Base-by-base conservation (phyloP, 2,113 vertebrate species). In the Caranx melampygus region DNA sequence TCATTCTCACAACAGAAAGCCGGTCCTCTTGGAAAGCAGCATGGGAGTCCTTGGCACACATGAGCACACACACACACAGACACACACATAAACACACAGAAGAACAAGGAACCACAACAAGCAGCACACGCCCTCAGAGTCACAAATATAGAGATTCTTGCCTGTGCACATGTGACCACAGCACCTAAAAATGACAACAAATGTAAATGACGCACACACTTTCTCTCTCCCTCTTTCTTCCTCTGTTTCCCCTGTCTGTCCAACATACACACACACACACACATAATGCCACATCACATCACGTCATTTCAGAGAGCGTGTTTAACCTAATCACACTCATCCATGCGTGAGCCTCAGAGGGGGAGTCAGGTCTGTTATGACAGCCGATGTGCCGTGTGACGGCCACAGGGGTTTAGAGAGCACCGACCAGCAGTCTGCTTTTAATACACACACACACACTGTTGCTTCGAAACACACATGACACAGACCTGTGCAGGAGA, bases 271-370 rank as follows among this genome's bases (percentile, higher is more conserved):
- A 72, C 57, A 75, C 60, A 31, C 40, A 79, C 54, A 47, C 47
- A 61, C 68, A 75, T 59, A 33, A 14, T 78, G 90, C 85, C 89
- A 88, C 87, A 83, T 83, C 91, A 78, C 80, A 92, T 91, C 92
- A 91, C 49, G 70, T 92, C 91, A 91, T 79, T 83, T 82, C 79
- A 82, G 77, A 72, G 66, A 84, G 86, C 87, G 69, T 90, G 87
- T 91, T 85, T 89, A 83, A 92, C 89, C 89, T 91, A 92, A 92
- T 92, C 92, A 87, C 87, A 92, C 88, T 89, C 91, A 92, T 63
- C 91, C 89, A 92, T 91, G 91, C 90, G 79, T 92, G 91, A 89
- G 78, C 79, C 89, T 92, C 89, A 82, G 87, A 86, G 91, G 86
- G 79, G 51, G 86, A 87, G 75, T 89, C 83, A 86, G 88, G 91